Evolutionary conservation across 2,797 vertebrate species (phyloP), one percentile per base, ranked within the genome.

Genomic region (Poecilia picta): DNA sequence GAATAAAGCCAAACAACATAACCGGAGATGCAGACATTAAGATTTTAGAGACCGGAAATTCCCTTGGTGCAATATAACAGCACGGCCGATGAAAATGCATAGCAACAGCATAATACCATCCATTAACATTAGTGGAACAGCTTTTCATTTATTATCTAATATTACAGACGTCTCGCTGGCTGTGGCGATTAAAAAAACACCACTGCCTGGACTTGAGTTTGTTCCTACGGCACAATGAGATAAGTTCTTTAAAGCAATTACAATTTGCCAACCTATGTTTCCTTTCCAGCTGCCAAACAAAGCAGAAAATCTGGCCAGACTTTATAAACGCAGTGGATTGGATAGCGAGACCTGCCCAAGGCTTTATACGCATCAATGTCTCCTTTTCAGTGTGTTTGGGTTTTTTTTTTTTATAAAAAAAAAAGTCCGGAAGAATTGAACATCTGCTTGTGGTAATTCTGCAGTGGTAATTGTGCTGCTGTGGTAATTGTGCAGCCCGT

Each of bases 21-120:
- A 68, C 20, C 23, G 20, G 5, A 80, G 85, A 89, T 83, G 85
- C 79, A 92, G 88, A 78, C 85, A 71, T 72, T 20, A 68, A 10
- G 64, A 82, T 81, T 81, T 82, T 41, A 84, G 81, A 74, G 76
- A 81, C 25, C 28, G 75, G 62, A 82, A 87, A 85, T 81, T 71
- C 80, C 53, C 79, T 28, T 20, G 81, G 81, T 75, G 23, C 64
- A 62, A 79, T 72, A 80, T 72, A 86, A 76, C 74, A 80, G 33
- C 73, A 18, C 66, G 23, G 59, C 53, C 70, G 20, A 72, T 72
- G 80, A 81, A 73, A 85, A 85, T 72, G 51, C 74, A 59, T 57
- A 6, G 83, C 81, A 70, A 70, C 41, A n/a, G 66, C 41, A 13
- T 39, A 70, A 70, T 16, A 45, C 23, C 41, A 45, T 43, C 33